Conservation (phyloP, 1,140 invertebrate species). For the Cydia amplana region DNA sequence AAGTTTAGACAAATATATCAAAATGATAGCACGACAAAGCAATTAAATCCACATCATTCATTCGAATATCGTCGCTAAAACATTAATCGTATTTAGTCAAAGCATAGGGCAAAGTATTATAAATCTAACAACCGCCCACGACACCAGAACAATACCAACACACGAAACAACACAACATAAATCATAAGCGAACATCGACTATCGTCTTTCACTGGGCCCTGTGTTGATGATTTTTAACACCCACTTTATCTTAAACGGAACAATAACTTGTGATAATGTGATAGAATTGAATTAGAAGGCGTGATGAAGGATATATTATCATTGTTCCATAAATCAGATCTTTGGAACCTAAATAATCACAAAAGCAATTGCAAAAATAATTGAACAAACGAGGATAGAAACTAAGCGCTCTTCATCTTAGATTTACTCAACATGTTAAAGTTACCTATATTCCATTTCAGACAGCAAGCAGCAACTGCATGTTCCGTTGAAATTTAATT, state of each 20-base stretch:
- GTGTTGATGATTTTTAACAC: conserved; percentile 19
- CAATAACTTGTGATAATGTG: conserved; percentile 19
- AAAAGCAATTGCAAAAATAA: too few relatives aligned
- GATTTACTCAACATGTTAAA: too few relatives aligned
- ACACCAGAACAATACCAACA: conserved; percentile 13
- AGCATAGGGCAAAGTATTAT: conserved; percentile 21
- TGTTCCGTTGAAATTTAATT: too few relatives aligned
- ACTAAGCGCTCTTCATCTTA: too few relatives aligned
- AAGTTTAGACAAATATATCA: neutral
- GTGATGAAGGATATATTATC: conserved; percentile 1
- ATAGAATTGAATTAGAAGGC: conserved; percentile 9
- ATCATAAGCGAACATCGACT: conserved; percentile 20
- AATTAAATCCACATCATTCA: neutral
- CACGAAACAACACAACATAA: conserved; percentile 21
- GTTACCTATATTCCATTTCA: too few relatives aligned
- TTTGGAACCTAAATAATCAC: neutral
- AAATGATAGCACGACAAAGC: conserved; percentile 4
- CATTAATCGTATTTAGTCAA: conserved; percentile 19
- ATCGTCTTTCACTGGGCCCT: conserved; percentile 10
- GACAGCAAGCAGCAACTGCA: too few relatives aligned
- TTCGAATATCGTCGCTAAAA: conserved; percentile 6
- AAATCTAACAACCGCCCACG: conserved; percentile 16
- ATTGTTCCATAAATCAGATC: neutral
- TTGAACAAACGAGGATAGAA: too few relatives aligned
- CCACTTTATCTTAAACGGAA: conserved; percentile 19